A percentile compares a stretch with the other conserved stretches of the same genome.
Conservation (phyloP, 2,797 vertebrate genomes). For the Uromys caudimaculatus region DNA sequence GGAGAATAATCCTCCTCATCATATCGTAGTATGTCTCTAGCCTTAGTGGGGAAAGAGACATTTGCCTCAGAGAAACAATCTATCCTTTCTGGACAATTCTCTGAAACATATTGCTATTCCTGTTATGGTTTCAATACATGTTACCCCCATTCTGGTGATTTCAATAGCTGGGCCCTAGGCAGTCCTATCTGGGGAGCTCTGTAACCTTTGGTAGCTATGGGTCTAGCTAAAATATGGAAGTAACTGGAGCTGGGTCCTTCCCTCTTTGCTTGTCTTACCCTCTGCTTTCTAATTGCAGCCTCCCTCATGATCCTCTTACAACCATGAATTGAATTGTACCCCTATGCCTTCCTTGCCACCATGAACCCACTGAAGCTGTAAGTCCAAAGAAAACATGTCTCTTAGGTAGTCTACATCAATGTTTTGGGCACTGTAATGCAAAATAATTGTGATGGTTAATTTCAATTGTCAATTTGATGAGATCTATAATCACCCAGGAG, state of each 20-base stretch:
- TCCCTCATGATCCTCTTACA: neutral
- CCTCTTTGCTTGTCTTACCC: neutral
- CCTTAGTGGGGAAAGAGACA: neutral
- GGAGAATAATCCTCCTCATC: neutral
- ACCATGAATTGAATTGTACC: no score
- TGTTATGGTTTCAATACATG: neutral
- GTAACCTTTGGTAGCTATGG: neutral
- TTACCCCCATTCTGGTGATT: neutral
- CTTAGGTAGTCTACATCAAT: neutral
- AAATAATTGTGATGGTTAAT: neutral
- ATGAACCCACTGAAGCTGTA: neutral
- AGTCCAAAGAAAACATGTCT: neutral
- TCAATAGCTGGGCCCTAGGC: no score
- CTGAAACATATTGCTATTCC: neutral
- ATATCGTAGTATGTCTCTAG: neutral
- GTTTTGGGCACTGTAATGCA: neutral
- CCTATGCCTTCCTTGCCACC: neutral
- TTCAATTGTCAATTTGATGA: neutral
- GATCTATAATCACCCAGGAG: neutral
- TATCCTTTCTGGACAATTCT: conserved; percentile 30
- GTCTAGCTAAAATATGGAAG: neutral
- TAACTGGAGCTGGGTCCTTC: neutral
- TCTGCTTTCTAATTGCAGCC: neutral
- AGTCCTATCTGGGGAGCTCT: neutral
- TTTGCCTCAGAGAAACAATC: neutral